phyloP scores from a whole-genome alignment of 2,113 vertebrate species.

The Tetrao urogallus region DNA sequence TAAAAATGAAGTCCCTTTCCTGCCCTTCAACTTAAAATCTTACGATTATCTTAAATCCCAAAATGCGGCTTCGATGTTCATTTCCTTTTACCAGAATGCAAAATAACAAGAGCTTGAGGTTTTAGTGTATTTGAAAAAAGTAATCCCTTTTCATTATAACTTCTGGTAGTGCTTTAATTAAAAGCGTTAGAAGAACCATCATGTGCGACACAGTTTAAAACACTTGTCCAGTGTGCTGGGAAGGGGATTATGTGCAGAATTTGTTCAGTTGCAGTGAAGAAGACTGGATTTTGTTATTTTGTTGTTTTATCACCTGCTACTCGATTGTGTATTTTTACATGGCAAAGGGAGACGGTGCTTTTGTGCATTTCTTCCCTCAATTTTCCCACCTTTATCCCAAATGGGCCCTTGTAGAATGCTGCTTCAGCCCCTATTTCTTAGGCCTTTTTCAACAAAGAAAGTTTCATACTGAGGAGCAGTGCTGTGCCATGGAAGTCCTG shows the following conservation, averaged over 20 bases:
- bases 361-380: background rate
- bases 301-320: background rate
- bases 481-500: background rate
- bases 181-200: constrained; percentile 37
- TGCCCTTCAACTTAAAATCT: constrained; percentile 46
- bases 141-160: constrained; percentile 63
- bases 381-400: background rate
- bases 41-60: constrained; percentile 12
- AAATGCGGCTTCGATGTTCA: constrained; percentile 44
- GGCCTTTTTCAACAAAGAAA: background rate
- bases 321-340: background rate
- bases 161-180: constrained; percentile 68
- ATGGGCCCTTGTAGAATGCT: background rate
- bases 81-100: constrained; percentile 35
- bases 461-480: accelerated
- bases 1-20: background rate
- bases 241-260: background rate
- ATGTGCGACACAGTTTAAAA: constrained; percentile 7
- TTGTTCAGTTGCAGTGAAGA: background rate
- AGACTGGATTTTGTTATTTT: background rate
- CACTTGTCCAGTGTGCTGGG: background rate
- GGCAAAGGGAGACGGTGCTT: background rate
- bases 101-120: constrained; percentile 34
- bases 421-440: background rate
- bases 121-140: constrained; percentile 19